These are phyloP conservation scores for Procavia capensis DNA, from an alignment of 2,113 vertebrate species.

Conservation along the genomic window DNA sequence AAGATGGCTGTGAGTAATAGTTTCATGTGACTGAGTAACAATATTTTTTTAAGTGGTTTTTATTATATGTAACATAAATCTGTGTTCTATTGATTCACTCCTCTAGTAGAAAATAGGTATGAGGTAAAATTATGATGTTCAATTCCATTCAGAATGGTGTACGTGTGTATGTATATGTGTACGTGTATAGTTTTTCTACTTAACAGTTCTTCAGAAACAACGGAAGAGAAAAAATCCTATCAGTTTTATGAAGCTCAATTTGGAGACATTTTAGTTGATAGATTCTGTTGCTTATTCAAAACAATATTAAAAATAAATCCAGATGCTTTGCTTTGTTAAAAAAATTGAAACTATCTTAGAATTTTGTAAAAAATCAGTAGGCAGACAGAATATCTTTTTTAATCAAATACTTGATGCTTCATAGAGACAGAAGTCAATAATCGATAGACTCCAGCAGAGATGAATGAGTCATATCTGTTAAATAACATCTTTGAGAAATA, in stretches of 20 bases:
- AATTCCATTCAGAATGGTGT: neutral
- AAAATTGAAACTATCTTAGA: neutral
- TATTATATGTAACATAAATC: slow-evolving; percentile 9
- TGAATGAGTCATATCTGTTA: slow-evolving; percentile 39
- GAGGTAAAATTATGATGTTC: slow-evolving; percentile 12
- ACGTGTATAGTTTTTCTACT: neutral
- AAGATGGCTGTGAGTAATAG: neutral
- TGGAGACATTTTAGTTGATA: neutral
- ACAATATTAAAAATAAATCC: slow-evolving; percentile 26
- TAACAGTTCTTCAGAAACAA: neutral
- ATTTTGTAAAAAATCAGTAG: slow-evolving; percentile 35
- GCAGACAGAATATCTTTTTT: slow-evolving; percentile 25
- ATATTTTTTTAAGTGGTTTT: slow-evolving; percentile 30
- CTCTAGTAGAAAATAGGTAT: slow-evolving; percentile 21
- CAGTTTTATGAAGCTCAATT: neutral
- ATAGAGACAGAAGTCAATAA: slow-evolving; percentile 28
- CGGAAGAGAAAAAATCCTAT: slow-evolving; percentile 40
- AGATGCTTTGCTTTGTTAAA: neutral
- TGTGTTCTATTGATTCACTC: neutral
- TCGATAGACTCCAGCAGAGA: slow-evolving; percentile 42
- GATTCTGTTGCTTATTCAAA: slow-evolving; percentile 24
- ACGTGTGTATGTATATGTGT: neutral
- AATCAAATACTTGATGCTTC: slow-evolving; percentile 51
- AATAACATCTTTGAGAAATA: slow-evolving; percentile 51
- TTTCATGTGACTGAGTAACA: neutral